Evolutionary conservation across 2,888 invertebrate genomes (phyloP).

Genomic region (Diaphora mendica): DNA sequence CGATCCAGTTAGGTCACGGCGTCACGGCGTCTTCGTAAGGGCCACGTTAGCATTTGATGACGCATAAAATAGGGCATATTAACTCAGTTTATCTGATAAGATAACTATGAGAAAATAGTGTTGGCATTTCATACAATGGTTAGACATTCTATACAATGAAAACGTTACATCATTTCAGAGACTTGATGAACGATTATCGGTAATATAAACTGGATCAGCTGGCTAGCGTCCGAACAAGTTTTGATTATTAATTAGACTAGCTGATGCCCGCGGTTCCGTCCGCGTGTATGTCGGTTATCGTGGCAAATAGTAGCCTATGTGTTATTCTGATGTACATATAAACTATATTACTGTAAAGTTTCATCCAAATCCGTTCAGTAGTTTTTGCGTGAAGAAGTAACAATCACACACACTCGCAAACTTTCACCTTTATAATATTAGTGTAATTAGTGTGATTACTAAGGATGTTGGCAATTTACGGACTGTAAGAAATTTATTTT

Average conservation of each 20-base stretch:
- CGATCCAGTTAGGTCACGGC: neutral
- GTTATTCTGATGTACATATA: too few species aligned
- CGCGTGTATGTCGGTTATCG: too few species aligned
- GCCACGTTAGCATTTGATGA: neutral
- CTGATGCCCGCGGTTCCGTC: too few species aligned
- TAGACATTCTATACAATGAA: neutral
- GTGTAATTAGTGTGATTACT: too few species aligned
- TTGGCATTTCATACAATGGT: neutral
- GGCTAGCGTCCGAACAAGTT: neutral
- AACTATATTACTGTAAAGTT: too few species aligned
- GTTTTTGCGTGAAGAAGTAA: too few species aligned
- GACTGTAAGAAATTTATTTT: neutral
- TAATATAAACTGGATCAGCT: neutral
- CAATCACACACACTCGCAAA: too few species aligned
- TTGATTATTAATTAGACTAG: neutral
- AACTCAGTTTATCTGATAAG: neutral
- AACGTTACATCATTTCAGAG: neutral
- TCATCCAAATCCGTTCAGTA: too few species aligned
- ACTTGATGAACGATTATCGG: neutral
- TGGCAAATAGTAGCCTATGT: too few species aligned
- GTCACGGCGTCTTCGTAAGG: neutral
- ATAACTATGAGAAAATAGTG: neutral
- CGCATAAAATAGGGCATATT: neutral
- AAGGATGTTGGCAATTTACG: neutral
- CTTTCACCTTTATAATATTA: too few species aligned